These are phyloP conservation scores for Pseudococcus jackbeardsleyi DNA, from an alignment of 2,888 invertebrate genomes.

Conservation along the genomic window DNA sequence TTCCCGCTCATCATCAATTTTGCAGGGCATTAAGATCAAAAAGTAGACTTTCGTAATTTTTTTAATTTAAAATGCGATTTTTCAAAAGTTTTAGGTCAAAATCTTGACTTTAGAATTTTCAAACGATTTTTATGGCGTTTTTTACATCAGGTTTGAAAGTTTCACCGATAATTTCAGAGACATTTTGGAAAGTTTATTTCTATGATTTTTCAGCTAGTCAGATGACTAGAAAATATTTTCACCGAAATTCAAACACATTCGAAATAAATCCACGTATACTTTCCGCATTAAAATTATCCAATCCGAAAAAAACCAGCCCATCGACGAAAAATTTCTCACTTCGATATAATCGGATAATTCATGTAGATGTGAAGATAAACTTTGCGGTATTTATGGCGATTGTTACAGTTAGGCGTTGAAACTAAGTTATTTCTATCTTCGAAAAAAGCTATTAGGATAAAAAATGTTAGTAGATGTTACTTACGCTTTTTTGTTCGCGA, in stretches of 20 bases:
- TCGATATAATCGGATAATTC: conserved; percentile 13
- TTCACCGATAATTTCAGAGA: too few species aligned
- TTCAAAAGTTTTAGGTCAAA: too few species aligned
- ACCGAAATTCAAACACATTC: background rate
- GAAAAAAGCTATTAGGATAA: conserved; percentile 41
- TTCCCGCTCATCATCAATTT: too few species aligned
- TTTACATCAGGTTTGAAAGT: too few species aligned
- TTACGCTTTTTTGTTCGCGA: conserved; percentile 41
- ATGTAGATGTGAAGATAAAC: conserved; percentile 15
- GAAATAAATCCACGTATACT: too few species aligned
- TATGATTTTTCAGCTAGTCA: too few species aligned
- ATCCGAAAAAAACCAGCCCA: background rate
- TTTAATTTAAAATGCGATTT: too few species aligned
- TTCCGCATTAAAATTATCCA: background rate
- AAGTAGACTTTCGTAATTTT: too few species aligned
- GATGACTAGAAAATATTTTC: background rate
- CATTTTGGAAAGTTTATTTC: too few species aligned
- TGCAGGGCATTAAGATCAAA: too few species aligned
- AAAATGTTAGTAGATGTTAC: conserved; percentile 44
- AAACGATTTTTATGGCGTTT: too few species aligned
- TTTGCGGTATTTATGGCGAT: conserved; percentile 33
- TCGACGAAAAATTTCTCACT: background rate
- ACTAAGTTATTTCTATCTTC: conserved; percentile 34
- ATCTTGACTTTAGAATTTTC: too few species aligned
- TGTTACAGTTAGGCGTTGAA: conserved; percentile 29